Evolutionary conservation across 2,113 vertebrate genomes (phyloP).

Genomic region (Lagenorhynchus albirostris): DNA sequence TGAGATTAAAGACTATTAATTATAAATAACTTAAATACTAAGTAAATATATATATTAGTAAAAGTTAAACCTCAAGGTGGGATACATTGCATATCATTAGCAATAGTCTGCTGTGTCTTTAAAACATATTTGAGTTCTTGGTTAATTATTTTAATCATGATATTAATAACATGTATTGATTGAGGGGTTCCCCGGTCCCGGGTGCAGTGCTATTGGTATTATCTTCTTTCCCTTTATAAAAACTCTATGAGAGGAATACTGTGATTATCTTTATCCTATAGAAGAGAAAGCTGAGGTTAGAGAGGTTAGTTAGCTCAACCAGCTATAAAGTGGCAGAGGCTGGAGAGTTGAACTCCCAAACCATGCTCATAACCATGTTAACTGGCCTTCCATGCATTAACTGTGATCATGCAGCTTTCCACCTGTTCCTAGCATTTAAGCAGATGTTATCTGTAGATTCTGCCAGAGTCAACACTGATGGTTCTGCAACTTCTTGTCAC

Average conservation of each 20-base stretch:
- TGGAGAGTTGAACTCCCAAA: neutral
- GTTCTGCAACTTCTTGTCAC: neutral
- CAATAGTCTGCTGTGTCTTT: neutral
- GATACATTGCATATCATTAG: neutral
- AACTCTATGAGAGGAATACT: neutral
- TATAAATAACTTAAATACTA: neutral
- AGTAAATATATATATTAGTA: neutral
- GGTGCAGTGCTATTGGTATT: neutral
- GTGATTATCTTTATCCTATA: neutral
- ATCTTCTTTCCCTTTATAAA: slow-evolving; percentile 2
- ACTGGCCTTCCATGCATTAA: neutral
- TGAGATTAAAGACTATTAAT: neutral
- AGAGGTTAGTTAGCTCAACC: neutral
- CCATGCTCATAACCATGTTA: neutral
- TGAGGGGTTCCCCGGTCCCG: neutral
- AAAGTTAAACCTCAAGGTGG: neutral
- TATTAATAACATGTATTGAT: neutral
- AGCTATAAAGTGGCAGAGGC: neutral
- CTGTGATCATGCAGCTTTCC: neutral
- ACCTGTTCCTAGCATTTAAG: neutral
- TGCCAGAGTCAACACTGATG: neutral
- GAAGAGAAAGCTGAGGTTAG: neutral
- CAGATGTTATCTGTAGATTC: neutral
- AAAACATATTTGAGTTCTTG: neutral
- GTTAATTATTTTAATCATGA: neutral